A percentile compares a stretch with the other conserved stretches of the same genome.
These are phyloP conservation scores for Eunapius fragilis DNA, from an alignment of 37 sponge, comb jelly and placozoan genomes.

Conservation along the genomic window DNA sequence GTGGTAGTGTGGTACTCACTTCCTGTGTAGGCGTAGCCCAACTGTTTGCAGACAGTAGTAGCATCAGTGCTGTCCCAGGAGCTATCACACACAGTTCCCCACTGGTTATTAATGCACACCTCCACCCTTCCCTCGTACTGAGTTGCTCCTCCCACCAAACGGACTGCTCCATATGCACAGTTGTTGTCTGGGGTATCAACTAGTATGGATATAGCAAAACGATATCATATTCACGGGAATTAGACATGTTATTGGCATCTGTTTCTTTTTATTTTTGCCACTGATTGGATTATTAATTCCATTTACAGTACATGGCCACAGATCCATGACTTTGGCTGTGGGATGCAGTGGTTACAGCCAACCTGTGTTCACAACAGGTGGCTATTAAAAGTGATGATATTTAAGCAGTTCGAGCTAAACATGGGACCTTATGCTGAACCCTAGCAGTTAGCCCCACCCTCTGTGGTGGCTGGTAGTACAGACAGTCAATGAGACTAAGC, in stretches of 20 bases:
- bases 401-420: constrained; percentile 54
- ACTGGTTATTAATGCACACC: constrained; percentile 34
- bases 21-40: constrained; percentile 16
- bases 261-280: too few species aligned
- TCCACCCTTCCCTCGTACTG: constrained; percentile 23
- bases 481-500: constrained; percentile 66
- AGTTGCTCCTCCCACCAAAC: constrained; percentile 1
- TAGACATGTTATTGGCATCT: too few species aligned
- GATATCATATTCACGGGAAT: too few species aligned
- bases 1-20: neutral
- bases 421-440: constrained; percentile 2
- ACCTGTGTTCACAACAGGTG: neutral
- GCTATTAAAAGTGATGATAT: constrained; percentile 49
- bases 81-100: constrained; percentile 20
- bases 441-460: neutral
- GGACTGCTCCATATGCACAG: constrained; percentile 9
- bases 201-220: neutral
- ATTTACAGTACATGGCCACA: too few species aligned
- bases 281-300: too few species aligned
- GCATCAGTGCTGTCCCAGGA: constrained; percentile 18
- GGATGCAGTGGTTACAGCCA: too few species aligned
- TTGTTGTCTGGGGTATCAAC: neutral
- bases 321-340: too few species aligned
- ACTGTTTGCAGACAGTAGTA: constrained; percentile 12
- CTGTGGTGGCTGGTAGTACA: neutral